A percentile compares a stretch with the other conserved stretches of the same genome.
Conservation (phyloP, 1,140 invertebrate genomes). For the Drosophila suzukii region DNA sequence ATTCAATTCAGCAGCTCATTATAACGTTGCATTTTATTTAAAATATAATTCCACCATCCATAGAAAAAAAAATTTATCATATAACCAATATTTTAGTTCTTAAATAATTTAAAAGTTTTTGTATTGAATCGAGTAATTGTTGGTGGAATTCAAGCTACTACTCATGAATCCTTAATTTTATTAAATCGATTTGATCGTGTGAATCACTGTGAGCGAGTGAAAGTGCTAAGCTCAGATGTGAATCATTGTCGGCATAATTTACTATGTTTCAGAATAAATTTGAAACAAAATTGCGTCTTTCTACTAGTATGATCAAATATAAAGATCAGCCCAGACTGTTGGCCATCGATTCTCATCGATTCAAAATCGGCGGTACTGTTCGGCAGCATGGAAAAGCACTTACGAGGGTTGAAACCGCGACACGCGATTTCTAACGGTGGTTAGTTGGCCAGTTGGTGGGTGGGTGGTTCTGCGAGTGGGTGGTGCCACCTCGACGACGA, state of each 20-base stretch:
- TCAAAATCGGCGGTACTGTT: constrained; percentile 4
- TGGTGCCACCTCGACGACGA: neutral
- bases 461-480: constrained; percentile 4
- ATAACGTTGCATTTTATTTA: too few species aligned
- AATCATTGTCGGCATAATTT: constrained; percentile 7
- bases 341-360: constrained; percentile 20
- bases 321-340: neutral
- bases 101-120: too few species aligned
- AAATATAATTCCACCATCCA: too few species aligned
- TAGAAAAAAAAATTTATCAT: too few species aligned
- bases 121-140: too few species aligned
- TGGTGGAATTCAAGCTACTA: too few species aligned
- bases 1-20: too few species aligned
- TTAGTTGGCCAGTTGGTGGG: constrained; percentile 30
- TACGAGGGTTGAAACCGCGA: constrained; percentile 38
- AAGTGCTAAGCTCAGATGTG: constrained; percentile 4
- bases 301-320: neutral
- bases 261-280: neutral
- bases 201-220: constrained; percentile 7
- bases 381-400: constrained; percentile 10
- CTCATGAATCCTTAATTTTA: constrained; percentile 6
- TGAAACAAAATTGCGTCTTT: too few species aligned
- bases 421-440: constrained; percentile 45
- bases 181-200: neutral
- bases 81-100: too few species aligned